Conservation (phyloP, 2,113 vertebrate species). For the Phylloscopus trochilus region DNA sequence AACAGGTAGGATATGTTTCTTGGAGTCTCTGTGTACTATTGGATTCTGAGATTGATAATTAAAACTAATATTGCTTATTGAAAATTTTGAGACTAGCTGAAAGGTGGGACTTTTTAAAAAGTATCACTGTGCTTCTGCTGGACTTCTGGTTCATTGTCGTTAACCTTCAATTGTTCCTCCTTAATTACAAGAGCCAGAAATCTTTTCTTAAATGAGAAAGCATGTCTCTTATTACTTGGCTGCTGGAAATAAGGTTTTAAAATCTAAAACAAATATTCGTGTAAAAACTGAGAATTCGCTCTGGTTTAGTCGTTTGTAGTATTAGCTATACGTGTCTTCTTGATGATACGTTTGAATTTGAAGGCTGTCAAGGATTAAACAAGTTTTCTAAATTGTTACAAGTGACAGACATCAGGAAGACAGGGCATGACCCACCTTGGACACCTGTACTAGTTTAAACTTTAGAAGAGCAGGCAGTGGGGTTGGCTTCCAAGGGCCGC, state of each 20-base stretch:
- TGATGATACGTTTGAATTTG: not conserved
- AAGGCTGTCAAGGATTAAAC: not conserved
- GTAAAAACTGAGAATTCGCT: not conserved
- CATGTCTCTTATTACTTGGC: not conserved
- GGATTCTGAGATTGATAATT: not conserved
- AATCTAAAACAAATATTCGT: not conserved
- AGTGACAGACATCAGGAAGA: fast-evolving
- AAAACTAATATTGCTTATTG: not conserved
- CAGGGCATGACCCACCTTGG: not conserved
- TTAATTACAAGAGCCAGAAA: not conserved
- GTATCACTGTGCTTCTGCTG: not conserved
- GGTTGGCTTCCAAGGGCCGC: not conserved
- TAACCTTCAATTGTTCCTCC: not conserved
- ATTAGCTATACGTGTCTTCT: not conserved
- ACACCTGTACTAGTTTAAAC: not conserved
- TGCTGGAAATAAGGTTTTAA: not conserved
- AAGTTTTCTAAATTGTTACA: not conserved
- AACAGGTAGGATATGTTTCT: not conserved
- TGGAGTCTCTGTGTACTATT: not conserved
- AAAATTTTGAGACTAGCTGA: not conserved
- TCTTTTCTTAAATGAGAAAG: not conserved
- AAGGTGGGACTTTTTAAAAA: not conserved
- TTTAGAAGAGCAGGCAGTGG: not conserved
- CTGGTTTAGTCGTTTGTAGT: not conserved
- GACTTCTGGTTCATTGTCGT: not conserved